These are phyloP conservation scores for Platycheirus albimanus DNA, from an alignment of 2,888 invertebrate genomes.

Conservation along the genomic window DNA sequence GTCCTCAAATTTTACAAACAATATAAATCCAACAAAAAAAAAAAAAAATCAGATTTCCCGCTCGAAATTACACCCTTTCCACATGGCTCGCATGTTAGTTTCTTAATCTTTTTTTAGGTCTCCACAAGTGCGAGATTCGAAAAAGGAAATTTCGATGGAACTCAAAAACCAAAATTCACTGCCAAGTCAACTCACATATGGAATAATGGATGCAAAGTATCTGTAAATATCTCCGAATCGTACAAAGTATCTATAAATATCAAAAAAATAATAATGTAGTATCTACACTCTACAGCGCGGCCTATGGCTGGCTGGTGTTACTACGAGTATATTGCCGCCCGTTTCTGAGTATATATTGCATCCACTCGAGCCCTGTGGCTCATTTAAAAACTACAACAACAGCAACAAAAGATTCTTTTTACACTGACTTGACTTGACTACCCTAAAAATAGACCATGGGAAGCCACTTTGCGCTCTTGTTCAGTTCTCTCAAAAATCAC, in stretches of 20 bases:
- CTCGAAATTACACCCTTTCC: constrained; percentile 71
- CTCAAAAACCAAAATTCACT: constrained; percentile 49
- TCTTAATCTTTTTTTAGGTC: constrained; percentile 70
- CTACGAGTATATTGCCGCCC: constrained; percentile 60
- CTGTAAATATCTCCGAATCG: constrained; percentile 67
- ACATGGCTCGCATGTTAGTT: constrained; percentile 52
- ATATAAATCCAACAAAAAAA: constrained; percentile 36
- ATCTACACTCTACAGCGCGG: constrained; percentile 42
- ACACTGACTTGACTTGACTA: constrained; percentile 31
- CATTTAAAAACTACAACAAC: constrained; percentile 4
- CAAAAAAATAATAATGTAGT: constrained; percentile 22
- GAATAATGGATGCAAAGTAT: constrained; percentile 73
- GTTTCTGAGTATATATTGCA: constrained; percentile 55
- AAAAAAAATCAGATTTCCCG: constrained; percentile 58
- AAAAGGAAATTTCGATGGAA: constrained; percentile 55
- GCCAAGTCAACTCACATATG: constrained; percentile 67
- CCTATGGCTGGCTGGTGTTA: constrained; percentile 52
- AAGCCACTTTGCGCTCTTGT: constrained; percentile 74
- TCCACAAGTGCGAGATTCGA: constrained; percentile 65
- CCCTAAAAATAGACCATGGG: constrained; percentile 72
- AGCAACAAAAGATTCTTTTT: constrained; percentile 19
- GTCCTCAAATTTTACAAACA: constrained; percentile 71
- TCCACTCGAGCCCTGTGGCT: too few relatives aligned
- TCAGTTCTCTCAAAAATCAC: constrained; percentile 52
- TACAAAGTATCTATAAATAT: constrained; percentile 68